Evolutionary conservation across 2,113 vertebrate genomes (phyloP).

Genomic region (Oncorhynchus masou): DNA sequence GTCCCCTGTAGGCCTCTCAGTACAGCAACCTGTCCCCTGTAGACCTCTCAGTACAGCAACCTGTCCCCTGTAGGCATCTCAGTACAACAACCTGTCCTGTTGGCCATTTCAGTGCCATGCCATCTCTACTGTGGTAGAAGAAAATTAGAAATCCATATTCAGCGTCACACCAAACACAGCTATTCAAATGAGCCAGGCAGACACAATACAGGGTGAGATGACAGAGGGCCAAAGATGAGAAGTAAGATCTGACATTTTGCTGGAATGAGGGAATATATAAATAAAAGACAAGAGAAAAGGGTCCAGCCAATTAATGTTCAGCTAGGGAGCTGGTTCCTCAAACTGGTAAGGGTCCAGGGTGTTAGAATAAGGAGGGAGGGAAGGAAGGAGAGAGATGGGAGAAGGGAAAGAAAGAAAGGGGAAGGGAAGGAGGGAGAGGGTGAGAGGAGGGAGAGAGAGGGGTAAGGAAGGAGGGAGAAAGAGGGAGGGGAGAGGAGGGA

Average conservation of each 20-base stretch:
- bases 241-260: constrained; percentile 29
- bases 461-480: background rate
- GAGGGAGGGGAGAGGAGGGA: background rate
- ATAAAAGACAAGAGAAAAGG: constrained; percentile 4
- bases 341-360: background rate
- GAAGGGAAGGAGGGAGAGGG: background rate
- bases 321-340: constrained; percentile 7
- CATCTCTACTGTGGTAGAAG: background rate
- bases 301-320: constrained; percentile 31
- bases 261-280: constrained; percentile 5
- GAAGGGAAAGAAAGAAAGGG: too few relatives aligned
- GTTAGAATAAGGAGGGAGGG: too few relatives aligned
- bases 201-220: constrained; percentile 18
- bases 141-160: constrained; percentile 17
- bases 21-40: too few relatives aligned
- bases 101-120: background rate
- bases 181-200: constrained; percentile 31
- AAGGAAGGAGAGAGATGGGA: too few relatives aligned
- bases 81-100: too few relatives aligned
- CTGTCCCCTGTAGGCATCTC: background rate
- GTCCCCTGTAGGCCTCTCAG: too few relatives aligned
- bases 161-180: constrained; percentile 12
- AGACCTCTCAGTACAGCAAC: too few relatives aligned
- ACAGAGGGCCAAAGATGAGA: constrained; percentile 31
- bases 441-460: background rate